A percentile compares a stretch with the other conserved stretches of the same genome.
Conservation (phyloP, 2,113 vertebrate genomes). For the Megatriorchis doriae region DNA sequence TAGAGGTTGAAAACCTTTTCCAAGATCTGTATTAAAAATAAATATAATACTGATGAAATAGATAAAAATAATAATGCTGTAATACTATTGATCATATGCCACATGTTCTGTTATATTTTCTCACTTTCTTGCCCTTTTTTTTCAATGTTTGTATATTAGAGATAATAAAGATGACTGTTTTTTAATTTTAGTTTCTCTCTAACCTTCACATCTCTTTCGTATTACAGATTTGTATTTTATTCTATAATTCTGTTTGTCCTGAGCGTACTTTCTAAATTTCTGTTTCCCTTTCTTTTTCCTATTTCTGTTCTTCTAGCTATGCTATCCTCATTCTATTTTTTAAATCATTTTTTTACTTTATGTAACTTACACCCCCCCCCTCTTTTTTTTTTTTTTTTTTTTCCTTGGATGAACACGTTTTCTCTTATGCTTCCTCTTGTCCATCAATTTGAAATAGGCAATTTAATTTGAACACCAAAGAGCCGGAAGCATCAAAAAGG, state of each 20-base stretch:
- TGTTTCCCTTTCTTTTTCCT: background rate
- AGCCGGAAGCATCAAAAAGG: background rate
- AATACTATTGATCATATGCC: background rate
- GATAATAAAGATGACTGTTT: background rate
- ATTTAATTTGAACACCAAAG: background rate
- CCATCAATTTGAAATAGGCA: background rate
- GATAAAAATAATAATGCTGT: background rate
- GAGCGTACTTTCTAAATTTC: background rate
- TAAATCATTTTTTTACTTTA: background rate
- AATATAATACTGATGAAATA: background rate
- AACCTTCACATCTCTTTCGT: background rate
- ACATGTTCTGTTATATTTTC: background rate
- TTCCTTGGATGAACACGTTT: background rate
- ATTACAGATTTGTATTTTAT: background rate
- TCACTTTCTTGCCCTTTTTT: background rate
- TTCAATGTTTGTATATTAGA: background rate
- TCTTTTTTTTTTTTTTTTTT: too few relatives aligned
- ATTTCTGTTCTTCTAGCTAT: background rate
- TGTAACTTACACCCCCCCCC: accelerated
- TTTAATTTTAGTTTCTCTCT: background rate
- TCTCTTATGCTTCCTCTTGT: background rate
- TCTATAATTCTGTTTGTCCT: background rate
- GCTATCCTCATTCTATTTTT: background rate
- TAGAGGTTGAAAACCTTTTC: background rate
- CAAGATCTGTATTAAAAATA: background rate